Evolutionary conservation across 2,113 vertebrate genomes (phyloP).

Genomic region (Ammodytes dubius): DNA sequence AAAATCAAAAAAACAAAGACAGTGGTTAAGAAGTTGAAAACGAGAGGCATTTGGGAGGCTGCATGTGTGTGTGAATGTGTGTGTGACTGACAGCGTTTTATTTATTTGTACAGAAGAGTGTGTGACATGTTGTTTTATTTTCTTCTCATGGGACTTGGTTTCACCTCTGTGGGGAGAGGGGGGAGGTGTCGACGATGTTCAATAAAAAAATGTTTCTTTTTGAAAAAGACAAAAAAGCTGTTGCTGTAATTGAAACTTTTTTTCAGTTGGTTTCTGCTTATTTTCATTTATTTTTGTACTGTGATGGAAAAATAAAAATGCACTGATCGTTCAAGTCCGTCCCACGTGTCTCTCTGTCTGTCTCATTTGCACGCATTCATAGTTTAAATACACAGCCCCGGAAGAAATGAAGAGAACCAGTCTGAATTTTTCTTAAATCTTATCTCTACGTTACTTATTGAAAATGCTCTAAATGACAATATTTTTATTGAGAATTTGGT

Average conservation of each 20-base stretch:
- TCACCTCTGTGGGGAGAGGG: slow-evolving; percentile 79
- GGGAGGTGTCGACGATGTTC: slow-evolving; percentile 81
- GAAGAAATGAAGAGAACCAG: too few relatives aligned
- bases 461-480: too few relatives aligned
- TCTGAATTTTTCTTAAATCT: too few relatives aligned
- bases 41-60: slow-evolving; percentile 84
- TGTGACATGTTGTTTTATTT: slow-evolving; percentile 79
- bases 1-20: slow-evolving; percentile 67
- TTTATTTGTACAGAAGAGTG: slow-evolving; percentile 79
- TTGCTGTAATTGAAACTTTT: slow-evolving; percentile 82
- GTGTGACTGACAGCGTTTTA: slow-evolving; percentile 55
- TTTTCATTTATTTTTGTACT: slow-evolving; percentile 99
- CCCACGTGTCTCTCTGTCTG: slow-evolving; percentile 25
- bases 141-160: slow-evolving; percentile 63
- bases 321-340: slow-evolving; percentile 91
- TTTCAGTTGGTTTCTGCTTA: slow-evolving; percentile 87
- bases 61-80: slow-evolving; percentile 85
- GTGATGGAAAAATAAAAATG: slow-evolving; percentile 98
- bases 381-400: too few relatives aligned
- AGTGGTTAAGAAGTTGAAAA: slow-evolving; percentile 85
- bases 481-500: too few relatives aligned
- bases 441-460: too few relatives aligned
- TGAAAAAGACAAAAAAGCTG: slow-evolving; percentile 72
- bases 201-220: slow-evolving; percentile 78
- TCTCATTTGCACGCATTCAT: too few relatives aligned